These are phyloP conservation scores for Trachelus troglodyta DNA, from an alignment of 2,888 invertebrate species.

Conservation along the genomic window DNA sequence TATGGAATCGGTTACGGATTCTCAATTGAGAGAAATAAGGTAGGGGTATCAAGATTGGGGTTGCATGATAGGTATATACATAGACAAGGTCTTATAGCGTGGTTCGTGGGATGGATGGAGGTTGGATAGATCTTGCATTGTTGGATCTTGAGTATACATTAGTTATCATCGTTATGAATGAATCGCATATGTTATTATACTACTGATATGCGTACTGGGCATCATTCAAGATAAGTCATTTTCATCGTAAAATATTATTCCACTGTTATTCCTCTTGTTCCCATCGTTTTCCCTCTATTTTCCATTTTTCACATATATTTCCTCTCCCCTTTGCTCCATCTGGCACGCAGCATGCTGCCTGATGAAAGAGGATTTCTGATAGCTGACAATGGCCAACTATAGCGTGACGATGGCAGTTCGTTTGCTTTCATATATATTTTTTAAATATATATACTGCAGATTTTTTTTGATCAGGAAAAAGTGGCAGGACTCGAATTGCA, in stretches of 20 bases:
- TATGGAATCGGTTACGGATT: not conserved
- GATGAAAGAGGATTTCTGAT: not conserved
- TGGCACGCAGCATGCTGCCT: not conserved
- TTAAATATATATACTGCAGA: not conserved
- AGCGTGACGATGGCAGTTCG: not conserved
- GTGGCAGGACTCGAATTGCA: not conserved
- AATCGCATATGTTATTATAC: not conserved
- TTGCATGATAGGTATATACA: not conserved
- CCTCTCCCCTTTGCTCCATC: not conserved
- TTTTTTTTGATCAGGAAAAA: constrained; percentile 8
- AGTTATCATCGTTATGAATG: not conserved
- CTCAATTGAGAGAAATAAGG: not conserved
- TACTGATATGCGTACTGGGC: not conserved
- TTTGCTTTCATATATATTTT: not conserved
- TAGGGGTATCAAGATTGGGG: not conserved
- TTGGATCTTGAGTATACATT: not conserved
- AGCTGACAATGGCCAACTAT: not conserved
- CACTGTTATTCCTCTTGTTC: not conserved
- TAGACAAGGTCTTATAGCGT: not conserved
- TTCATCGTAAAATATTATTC: not conserved
- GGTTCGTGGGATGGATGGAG: not conserved
- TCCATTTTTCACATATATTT: not conserved
- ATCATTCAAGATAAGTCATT: not conserved
- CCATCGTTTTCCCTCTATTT: not conserved
- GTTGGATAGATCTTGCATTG: not conserved